Evolutionary conservation across 2,888 invertebrate species (phyloP).

Genomic region (Drosophila rellima): DNA sequence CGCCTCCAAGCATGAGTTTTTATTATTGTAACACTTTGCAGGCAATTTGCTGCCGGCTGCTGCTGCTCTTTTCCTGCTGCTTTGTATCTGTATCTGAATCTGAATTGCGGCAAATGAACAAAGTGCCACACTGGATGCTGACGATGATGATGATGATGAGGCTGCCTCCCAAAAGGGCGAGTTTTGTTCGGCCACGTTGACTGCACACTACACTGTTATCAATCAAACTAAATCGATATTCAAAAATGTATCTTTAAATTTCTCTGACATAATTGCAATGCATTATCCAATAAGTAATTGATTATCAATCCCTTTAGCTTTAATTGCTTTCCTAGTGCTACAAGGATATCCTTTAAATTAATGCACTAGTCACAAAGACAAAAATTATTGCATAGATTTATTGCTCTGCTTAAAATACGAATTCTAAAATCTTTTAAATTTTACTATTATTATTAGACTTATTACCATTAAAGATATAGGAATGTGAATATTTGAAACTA

Average conservation of each 20-base stretch:
- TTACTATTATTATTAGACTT: no score
- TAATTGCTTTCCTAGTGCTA: background rate
- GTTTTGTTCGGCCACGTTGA: slow-evolving; percentile 16
- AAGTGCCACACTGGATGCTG: slow-evolving; percentile 44
- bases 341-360: no score
- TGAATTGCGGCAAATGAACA: slow-evolving; percentile 68
- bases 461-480: no score
- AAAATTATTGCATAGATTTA: no score
- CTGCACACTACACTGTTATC: slow-evolving; percentile 18
- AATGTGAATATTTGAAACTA: no score
- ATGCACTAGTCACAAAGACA: no score
- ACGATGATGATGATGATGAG: slow-evolving; percentile 8
- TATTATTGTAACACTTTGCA: slow-evolving; percentile 81
- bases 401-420: no score
- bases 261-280: background rate
- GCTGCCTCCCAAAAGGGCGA: background rate
- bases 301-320: background rate
- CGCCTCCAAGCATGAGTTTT: slow-evolving; percentile 82
- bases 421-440: no score
- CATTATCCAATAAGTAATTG: background rate
- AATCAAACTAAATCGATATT: background rate
- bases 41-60: slow-evolving; percentile 74
- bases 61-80: slow-evolving; percentile 47
- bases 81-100: slow-evolving; percentile 34
- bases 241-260: background rate